A percentile compares a stretch with the other conserved stretches of the same genome.
Conservation (phyloP, 2,797 vertebrate species). For the Schizopygopsis malacanthus region DNA sequence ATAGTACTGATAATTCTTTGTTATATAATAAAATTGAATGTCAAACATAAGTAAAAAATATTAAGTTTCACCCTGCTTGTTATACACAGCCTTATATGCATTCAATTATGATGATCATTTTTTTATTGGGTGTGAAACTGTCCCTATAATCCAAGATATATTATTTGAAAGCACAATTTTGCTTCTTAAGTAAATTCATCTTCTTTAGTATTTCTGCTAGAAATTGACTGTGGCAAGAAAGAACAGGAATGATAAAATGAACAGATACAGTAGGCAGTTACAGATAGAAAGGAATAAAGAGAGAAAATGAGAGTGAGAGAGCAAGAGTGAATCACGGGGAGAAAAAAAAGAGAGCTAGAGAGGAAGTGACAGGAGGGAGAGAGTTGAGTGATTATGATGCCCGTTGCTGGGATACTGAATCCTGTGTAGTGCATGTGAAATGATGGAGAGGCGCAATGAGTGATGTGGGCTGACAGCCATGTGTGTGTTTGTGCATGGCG, state of each 20-base stretch:
- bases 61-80: neutral
- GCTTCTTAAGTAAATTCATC: neutral
- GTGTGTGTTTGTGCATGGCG: constrained; percentile 36
- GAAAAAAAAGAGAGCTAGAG: constrained; percentile 11
- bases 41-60: neutral
- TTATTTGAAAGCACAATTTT: neutral
- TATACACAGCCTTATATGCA: neutral
- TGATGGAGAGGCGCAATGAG: constrained; percentile 44
- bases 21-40: neutral
- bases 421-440: constrained; percentile 53
- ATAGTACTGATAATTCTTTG: neutral
- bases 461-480: constrained; percentile 34
- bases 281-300: constrained; percentile 18
- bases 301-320: constrained; percentile 12
- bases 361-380: constrained; percentile 22
- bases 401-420: constrained; percentile 59
- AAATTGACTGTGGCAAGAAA: neutral
- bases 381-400: constrained; percentile 47
- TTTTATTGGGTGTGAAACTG: neutral
- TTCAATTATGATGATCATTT: neutral
- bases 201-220: neutral
- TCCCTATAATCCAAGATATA: neutral
- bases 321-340: constrained; percentile 30
- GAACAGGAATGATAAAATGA: neutral
- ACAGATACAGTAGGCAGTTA: constrained; percentile 6